Evolutionary conservation across 2,888 invertebrate genomes (phyloP), one percentile per base, ranked within the genome.

Genomic region (Epinotia bilunana): DNA sequence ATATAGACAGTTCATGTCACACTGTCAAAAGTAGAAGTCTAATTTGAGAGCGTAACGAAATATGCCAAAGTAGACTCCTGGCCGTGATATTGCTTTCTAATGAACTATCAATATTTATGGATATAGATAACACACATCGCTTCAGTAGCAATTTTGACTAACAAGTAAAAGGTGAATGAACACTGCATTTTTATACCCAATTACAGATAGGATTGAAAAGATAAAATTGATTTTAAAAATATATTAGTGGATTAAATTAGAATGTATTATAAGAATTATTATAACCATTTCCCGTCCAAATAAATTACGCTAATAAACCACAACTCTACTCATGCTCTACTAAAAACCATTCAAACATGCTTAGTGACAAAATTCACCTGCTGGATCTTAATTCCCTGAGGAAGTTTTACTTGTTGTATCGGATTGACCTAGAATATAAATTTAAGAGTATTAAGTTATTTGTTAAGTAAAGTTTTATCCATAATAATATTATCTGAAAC

Each of bases 351-450:
- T 73, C 18, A 53, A 72, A 64, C 77, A 76, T 77, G 77, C 77
- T 72, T 64, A 72, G 9, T 39, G 49, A 46, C 7, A 81, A 81
- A 81, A 83, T 81, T 92, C 92, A 94, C 93, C 94, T 94, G 92
- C 79, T 92, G 93, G 73, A 94, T 89, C 88, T 93, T 94, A 77
- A 93, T 90, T 83, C 93, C 92, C 78, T 92, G 94, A 82, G 92
- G 90, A 82, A 93, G 88, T 88, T 93, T 94, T 81, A 93, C 90
- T 79, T 93, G 94, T 80, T 93, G 93, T 83, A 93, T 84, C 79
- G 90, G 89, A 86, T 91, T 94, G 86, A 94, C 94, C 94, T 94
- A 91, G 85, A 91, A 91, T 83, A 79, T 78, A 80, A 85, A 80
- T 16, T 57, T 46, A 67, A 9, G 33, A 18, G 28, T 62, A 62